Conservation (phyloP, 2,888 invertebrate genomes). For the Drosophila setosimentum region DNA sequence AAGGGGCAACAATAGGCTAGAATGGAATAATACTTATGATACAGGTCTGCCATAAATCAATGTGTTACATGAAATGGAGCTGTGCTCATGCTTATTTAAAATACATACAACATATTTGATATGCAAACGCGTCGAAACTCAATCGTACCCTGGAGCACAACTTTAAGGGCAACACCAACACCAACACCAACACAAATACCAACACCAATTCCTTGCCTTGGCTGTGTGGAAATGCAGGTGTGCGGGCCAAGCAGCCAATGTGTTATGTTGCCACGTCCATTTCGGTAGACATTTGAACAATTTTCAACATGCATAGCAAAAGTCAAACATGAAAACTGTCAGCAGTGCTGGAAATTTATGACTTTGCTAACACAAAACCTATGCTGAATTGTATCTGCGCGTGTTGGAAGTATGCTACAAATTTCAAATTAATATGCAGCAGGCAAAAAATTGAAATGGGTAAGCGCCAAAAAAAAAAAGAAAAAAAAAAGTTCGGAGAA, state of each 20-base stretch:
- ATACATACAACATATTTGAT: slow-evolving; percentile 35
- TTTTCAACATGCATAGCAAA: slow-evolving; percentile 70
- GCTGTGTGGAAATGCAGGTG: slow-evolving; percentile 25
- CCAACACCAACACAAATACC: slow-evolving; percentile 9
- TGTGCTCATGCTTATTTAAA: slow-evolving; percentile 6
- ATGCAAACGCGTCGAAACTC: slow-evolving; percentile 35
- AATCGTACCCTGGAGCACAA: slow-evolving; percentile 13
- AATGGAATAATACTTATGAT: slow-evolving; percentile 9
- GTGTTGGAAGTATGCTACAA: slow-evolving; percentile 74
- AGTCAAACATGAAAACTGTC: slow-evolving; percentile 81
- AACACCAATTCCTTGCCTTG: slow-evolving; percentile 14
- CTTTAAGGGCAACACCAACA: slow-evolving; percentile 11
- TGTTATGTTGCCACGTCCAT: slow-evolving; percentile 17
- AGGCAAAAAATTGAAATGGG: slow-evolving; percentile 59
- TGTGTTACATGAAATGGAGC: neutral
- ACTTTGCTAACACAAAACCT: slow-evolving; percentile 73
- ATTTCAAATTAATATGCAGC: slow-evolving; percentile 77
- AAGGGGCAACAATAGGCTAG: neutral
- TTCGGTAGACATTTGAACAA: slow-evolving; percentile 50
- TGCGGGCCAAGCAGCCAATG: slow-evolving; percentile 3
- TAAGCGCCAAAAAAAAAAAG: slow-evolving; percentile 9
- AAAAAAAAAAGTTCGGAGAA: slow-evolving; percentile 37
- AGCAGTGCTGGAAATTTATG: slow-evolving; percentile 72
- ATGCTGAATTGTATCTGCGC: slow-evolving; percentile 23
- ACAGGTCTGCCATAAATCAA: slow-evolving; percentile 53